These are phyloP conservation scores for Eleginops maclovinus DNA, from an alignment of 2,113 vertebrate genomes.

Conservation along the genomic window DNA sequence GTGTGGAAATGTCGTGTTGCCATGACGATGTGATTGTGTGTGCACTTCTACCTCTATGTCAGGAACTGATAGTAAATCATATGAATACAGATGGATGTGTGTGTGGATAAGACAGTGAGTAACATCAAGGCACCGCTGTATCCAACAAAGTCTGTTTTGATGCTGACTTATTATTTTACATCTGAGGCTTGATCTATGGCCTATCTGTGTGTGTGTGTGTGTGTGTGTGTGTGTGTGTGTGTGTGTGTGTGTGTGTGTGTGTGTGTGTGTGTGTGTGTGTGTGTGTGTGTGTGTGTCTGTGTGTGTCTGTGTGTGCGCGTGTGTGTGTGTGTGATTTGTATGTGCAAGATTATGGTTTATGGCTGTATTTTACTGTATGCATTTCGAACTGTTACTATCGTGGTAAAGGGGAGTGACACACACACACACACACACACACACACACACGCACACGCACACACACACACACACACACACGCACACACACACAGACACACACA, in stretches of 20 bases:
- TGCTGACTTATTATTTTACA: background rate
- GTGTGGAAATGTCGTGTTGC: background rate
- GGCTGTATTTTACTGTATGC: background rate
- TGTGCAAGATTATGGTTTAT: background rate
- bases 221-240: background rate
- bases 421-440: background rate
- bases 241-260: background rate
- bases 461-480: background rate
- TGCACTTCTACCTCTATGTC: background rate
- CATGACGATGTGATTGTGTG: background rate
- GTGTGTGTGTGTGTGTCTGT: too few relatives aligned
- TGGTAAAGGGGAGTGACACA: too few relatives aligned
- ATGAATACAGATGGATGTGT: slow-evolving; percentile 22
- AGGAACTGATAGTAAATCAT: slow-evolving; percentile 13
- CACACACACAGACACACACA: too few relatives aligned
- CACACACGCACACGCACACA: background rate
- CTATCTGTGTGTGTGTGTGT: too few relatives aligned
- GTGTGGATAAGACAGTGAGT: background rate
- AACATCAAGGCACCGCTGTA: slow-evolving; percentile 3
- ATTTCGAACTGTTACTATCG: background rate
- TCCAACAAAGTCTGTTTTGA: slow-evolving; percentile 7
- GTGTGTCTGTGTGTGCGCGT: too few relatives aligned
- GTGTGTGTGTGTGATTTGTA: background rate
- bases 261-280: background rate
- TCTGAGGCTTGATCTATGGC: background rate